These are phyloP conservation scores for Neogale vison DNA, from an alignment of 2,113 vertebrate genomes.

Conservation along the genomic window DNA sequence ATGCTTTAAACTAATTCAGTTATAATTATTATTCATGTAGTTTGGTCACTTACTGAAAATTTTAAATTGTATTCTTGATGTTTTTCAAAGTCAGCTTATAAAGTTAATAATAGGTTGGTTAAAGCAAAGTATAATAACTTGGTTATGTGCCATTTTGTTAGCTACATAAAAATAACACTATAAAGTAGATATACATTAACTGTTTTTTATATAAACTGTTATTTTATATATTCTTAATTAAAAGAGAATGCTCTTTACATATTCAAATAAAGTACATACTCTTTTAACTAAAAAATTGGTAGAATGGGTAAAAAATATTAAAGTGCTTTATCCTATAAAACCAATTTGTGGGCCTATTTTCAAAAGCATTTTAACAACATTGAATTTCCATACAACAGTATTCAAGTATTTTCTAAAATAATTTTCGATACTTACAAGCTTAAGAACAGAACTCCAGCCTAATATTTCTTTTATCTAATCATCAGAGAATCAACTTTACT, in stretches of 20 bases:
- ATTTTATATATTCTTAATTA: constrained; percentile 38
- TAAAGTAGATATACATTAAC: neutral
- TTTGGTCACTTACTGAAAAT: neutral
- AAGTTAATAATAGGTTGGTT: neutral
- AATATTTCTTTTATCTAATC: constrained; percentile 2
- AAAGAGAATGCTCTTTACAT: neutral
- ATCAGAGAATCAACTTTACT: constrained; percentile 11
- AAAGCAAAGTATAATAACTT: neutral
- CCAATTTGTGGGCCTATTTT: neutral
- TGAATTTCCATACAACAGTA: neutral
- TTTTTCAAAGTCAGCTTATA: constrained; percentile 7
- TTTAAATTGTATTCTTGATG: neutral
- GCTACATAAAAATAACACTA: neutral
- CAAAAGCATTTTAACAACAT: neutral
- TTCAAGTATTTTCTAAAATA: neutral
- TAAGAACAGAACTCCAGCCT: neutral
- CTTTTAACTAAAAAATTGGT: neutral
- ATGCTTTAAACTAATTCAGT: constrained; percentile 38
- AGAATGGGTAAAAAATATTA: constrained; percentile 1
- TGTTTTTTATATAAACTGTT: neutral
- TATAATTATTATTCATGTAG: neutral
- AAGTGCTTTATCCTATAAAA: neutral
- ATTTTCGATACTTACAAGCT: neutral
- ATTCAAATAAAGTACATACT: neutral
- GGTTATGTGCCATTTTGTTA: neutral